phyloP scores from a whole-genome alignment of 2,888 invertebrate genomes.

The Hirtodrosophila trivittata region DNA sequence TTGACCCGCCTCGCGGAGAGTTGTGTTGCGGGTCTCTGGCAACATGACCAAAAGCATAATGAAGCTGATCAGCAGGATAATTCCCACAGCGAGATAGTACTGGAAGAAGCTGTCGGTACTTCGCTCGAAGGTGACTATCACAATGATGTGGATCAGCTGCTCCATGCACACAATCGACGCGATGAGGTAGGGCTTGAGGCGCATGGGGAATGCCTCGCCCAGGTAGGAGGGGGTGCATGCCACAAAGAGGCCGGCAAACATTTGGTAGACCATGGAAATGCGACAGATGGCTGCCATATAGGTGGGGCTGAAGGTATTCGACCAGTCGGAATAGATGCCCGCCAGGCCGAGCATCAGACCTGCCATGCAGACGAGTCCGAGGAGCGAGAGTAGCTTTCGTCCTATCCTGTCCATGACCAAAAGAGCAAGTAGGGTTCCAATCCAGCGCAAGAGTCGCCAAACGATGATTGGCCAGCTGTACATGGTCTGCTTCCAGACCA shows the following conservation, averaged over 20 bases:
- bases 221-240: conserved; percentile 70
- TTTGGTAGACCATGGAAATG: conserved; percentile 62
- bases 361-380: conserved; percentile 57
- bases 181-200: conserved; percentile 67
- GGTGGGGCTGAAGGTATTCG: conserved; percentile 9
- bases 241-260: conserved; percentile 69
- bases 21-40: conserved; percentile 52
- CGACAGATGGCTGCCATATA: conserved; percentile 53
- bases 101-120: conserved; percentile 20
- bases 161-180: conserved; percentile 64
- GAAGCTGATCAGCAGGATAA: conserved; percentile 44
- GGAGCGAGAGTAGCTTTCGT: conserved; percentile 61
- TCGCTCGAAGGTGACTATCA: conserved; percentile 38
- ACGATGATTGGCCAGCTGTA: conserved; percentile 58
- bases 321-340: conserved; percentile 38
- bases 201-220: conserved; percentile 76
- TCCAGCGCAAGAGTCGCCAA: conserved; percentile 58
- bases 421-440: conserved; percentile 54
- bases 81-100: conserved; percentile 59
- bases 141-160: conserved; percentile 64
- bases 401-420: conserved; percentile 61
- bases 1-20: conserved; percentile 46
- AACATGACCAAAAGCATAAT: conserved; percentile 41
- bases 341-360: conserved; percentile 67
- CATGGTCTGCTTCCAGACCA: neutral